phyloP scores from a whole-genome alignment of 2,113 vertebrate species.

The Gallinago undulata region DNA sequence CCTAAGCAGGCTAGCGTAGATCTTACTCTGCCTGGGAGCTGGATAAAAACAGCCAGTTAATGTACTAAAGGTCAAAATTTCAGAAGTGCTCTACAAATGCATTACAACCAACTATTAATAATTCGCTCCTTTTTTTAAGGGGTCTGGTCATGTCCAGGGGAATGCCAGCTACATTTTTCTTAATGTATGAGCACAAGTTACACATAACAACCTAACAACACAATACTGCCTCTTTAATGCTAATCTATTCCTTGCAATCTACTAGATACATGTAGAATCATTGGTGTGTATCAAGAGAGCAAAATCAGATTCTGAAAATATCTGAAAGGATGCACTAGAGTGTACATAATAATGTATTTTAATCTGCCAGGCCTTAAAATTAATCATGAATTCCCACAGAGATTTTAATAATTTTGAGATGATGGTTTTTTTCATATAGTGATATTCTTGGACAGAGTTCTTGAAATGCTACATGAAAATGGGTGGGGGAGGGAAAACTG shows the following conservation, averaged over 20 bases:
- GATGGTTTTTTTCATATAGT: slow-evolving; percentile 73
- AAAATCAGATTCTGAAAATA: slow-evolving; percentile 91
- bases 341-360: slow-evolving; percentile 92
- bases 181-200: slow-evolving; percentile 88
- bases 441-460: slow-evolving; percentile 82
- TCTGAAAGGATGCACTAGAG: slow-evolving; percentile 89
- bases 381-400: slow-evolving; percentile 91
- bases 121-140: slow-evolving; percentile 75
- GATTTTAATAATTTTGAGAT: slow-evolving; percentile 90
- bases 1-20: slow-evolving; percentile 31
- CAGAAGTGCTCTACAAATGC: slow-evolving; percentile 66
- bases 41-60: slow-evolving; percentile 66
- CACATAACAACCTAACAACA: slow-evolving; percentile 88
- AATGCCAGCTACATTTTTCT: slow-evolving; percentile 87
- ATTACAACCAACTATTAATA: slow-evolving; percentile 75
- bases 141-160: slow-evolving; percentile 80
- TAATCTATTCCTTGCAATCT: slow-evolving; percentile 92
- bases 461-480: slow-evolving; percentile 72
- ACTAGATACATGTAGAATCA: slow-evolving; percentile 89
- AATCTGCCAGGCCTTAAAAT: slow-evolving; percentile 91
- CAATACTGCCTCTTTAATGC: slow-evolving; percentile 89
- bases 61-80: slow-evolving; percentile 77
- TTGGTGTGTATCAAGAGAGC: slow-evolving; percentile 88
- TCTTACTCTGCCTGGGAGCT: slow-evolving; percentile 47
- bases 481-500: slow-evolving; percentile 46